phyloP scores from a whole-genome alignment of 2,797 vertebrate genomes.

The Prionace glauca region DNA sequence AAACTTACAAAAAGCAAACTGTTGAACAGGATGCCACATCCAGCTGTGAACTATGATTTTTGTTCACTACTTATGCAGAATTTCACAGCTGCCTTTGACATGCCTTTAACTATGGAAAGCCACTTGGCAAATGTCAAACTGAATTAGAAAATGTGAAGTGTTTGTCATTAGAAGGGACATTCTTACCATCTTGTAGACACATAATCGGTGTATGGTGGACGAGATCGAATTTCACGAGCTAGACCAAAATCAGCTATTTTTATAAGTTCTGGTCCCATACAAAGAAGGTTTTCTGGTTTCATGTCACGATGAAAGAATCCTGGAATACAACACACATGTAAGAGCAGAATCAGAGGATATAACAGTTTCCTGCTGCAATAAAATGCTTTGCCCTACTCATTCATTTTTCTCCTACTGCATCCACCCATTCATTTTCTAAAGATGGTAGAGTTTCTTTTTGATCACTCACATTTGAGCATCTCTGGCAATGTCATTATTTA shows the following conservation, averaged over 20 bases:
- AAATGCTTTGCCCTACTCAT: not conserved
- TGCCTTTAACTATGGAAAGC: not conserved
- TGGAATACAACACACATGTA: constrained; percentile 46
- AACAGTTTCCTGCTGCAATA: not conserved
- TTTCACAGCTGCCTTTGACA: constrained; percentile 12
- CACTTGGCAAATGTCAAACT: not conserved
- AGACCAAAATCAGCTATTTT: constrained; percentile 73
- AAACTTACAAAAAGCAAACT: not conserved
- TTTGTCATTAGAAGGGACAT: not conserved
- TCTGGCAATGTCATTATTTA: too few relatives aligned
- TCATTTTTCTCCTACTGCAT: not conserved
- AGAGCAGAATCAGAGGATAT: not conserved
- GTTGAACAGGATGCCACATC: not conserved
- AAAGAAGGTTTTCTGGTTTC: constrained; percentile 73
- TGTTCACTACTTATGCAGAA: not conserved
- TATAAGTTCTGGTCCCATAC: constrained; percentile 72
- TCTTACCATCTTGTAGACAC: constrained; percentile 69
- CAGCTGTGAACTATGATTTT: not conserved
- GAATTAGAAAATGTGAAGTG: not conserved
- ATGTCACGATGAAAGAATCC: constrained; percentile 72
- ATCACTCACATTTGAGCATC: too few relatives aligned
- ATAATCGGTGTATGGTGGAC: constrained; percentile 69
- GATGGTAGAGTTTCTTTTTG: too few relatives aligned
- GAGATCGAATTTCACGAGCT: constrained; percentile 68
- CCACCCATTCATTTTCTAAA: not conserved